Conservation (phyloP, 1,140 invertebrate genomes). For the Zaprionus capensis region DNA sequence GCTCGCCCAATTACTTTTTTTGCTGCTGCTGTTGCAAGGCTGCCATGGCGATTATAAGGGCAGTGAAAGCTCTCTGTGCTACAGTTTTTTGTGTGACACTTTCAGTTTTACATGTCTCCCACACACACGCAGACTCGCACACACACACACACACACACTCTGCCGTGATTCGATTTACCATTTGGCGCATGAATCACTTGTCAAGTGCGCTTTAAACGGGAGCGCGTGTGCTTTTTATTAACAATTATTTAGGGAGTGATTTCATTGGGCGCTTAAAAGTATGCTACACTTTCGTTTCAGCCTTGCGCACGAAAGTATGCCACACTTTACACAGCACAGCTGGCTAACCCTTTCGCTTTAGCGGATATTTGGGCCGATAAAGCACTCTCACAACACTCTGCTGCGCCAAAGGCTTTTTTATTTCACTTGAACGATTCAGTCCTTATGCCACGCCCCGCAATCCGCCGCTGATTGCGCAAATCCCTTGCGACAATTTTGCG, state of each 20-base stretch:
- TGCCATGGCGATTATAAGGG: slow-evolving; percentile 43
- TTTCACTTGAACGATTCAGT: slow-evolving; percentile 7
- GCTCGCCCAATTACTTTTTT: slow-evolving; percentile 36
- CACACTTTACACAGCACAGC: slow-evolving; percentile 8
- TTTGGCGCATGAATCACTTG: slow-evolving; percentile 38
- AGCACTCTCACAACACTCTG: slow-evolving; percentile 11
- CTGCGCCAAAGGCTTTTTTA: slow-evolving; percentile 14
- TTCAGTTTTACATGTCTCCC: slow-evolving; percentile 9
- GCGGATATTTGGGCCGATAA: slow-evolving; percentile 19
- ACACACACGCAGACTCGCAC: background rate
- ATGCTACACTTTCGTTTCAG: slow-evolving; percentile 6
- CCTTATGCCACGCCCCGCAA: background rate
- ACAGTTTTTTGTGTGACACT: slow-evolving; percentile 20
- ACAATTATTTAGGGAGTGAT: slow-evolving; percentile 40
- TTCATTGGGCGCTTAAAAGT: slow-evolving; percentile 18
- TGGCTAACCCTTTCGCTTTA: slow-evolving; percentile 2
- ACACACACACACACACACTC: background rate
- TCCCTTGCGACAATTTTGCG: slow-evolving; percentile 49
- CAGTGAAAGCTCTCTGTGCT: background rate
- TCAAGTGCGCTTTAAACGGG: slow-evolving; percentile 25
- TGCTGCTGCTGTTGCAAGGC: slow-evolving; percentile 2
- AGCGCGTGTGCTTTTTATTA: slow-evolving; percentile 46
- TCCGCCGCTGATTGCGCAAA: slow-evolving; percentile 58
- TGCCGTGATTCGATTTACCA: slow-evolving; percentile 34
- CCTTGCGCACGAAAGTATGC: background rate